Evolutionary conservation across 1,140 invertebrate genomes (phyloP).

Genomic region (Zaprionus kolodkinae): DNA sequence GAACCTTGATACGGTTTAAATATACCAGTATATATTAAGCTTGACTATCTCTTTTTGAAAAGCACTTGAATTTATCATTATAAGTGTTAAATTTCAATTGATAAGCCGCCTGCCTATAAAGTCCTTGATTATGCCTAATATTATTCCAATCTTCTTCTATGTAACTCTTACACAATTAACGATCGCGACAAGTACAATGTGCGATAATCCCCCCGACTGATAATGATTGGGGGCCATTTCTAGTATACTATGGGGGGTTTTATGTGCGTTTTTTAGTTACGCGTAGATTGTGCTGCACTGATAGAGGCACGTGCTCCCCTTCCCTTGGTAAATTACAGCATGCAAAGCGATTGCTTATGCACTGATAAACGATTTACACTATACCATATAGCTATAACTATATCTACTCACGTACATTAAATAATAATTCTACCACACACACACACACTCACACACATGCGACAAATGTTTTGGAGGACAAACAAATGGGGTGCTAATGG

Average conservation of each 20-base stretch:
- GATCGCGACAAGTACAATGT: neutral
- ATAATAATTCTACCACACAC: slow-evolving; percentile 11
- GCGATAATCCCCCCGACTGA: neutral
- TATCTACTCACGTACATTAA: neutral
- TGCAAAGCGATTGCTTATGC: neutral
- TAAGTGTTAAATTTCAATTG: slow-evolving; percentile 2
- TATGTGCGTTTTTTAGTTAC: neutral
- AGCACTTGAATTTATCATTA: slow-evolving; percentile 18
- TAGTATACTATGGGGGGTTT: neutral
- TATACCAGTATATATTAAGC: neutral
- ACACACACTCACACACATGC: neutral
- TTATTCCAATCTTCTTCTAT: neutral
- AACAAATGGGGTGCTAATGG: slow-evolving; percentile 25
- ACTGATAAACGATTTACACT: neutral
- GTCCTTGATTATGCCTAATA: neutral
- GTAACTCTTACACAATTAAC: slow-evolving; percentile 5
- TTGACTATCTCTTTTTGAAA: neutral
- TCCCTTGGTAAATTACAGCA: neutral
- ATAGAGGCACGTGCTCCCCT: slow-evolving; percentile 5
- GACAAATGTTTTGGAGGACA: slow-evolving; percentile 22
- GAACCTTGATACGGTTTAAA: neutral
- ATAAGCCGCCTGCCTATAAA: neutral
- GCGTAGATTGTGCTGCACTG: slow-evolving; percentile 12
- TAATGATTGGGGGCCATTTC: slow-evolving; percentile 1
- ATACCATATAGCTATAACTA: neutral